Percentiles rank a stretch among this genome's conserved stretches.
Conservation (phyloP, 1,140 invertebrate species). For the Asobara japonica region DNA sequence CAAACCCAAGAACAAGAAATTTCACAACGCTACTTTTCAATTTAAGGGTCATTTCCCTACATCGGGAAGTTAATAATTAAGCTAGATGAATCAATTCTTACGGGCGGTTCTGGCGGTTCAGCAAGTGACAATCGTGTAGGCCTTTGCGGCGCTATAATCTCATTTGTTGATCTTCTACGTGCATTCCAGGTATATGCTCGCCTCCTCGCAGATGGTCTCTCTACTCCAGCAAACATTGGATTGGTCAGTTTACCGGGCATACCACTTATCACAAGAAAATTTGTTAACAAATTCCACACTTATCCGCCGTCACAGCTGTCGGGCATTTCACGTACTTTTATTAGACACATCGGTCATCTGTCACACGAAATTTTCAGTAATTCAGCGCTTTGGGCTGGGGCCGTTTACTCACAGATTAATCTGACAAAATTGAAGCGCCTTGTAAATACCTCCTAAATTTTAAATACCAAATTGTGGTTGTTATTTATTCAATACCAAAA, state of each 20-base stretch:
- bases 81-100: slow-evolving; percentile 39
- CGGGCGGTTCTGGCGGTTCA: slow-evolving; percentile 35
- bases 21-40: no score
- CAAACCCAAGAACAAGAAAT: no score
- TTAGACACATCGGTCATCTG: not conserved
- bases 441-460: no score
- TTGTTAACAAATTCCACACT: not conserved
- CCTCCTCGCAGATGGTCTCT: slow-evolving; percentile 51
- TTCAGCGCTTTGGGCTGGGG: no score
- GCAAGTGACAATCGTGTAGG: slow-evolving; percentile 51
- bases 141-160: slow-evolving; percentile 40
- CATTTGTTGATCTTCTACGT: slow-evolving; percentile 36
- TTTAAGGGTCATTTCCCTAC: no score
- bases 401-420: no score
- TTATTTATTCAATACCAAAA: no score
- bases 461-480: no score
- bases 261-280: slow-evolving; percentile 29
- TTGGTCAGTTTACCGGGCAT: slow-evolving; percentile 63
- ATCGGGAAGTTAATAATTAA: not conserved
- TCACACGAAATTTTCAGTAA: not conserved
- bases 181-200: slow-evolving; percentile 57
- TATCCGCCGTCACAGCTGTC: not conserved
- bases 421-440: no score
- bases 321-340: not conserved
- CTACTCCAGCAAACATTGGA: slow-evolving; percentile 61